These are phyloP conservation scores for Tridacna crocea DNA, from an alignment of 2,888 invertebrate genomes.

Conservation along the genomic window DNA sequence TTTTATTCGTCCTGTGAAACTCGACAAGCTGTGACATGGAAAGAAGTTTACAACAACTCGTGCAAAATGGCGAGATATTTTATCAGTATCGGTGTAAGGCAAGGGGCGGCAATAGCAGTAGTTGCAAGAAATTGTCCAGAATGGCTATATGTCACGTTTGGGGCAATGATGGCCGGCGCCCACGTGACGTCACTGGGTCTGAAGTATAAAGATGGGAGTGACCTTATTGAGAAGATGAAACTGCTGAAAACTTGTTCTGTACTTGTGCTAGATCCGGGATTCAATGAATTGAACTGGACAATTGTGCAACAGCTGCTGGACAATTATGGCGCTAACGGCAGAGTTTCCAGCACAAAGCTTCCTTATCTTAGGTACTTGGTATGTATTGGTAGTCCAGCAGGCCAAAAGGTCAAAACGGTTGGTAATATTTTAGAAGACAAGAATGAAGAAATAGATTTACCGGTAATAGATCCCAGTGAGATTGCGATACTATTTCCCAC, in stretches of 20 bases:
- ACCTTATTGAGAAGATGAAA: constrained; percentile 47
- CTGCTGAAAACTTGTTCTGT: constrained; percentile 26
- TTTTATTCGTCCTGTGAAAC: neutral
- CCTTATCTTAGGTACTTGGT: constrained; percentile 32
- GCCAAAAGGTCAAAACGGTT: neutral
- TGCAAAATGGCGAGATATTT: neutral
- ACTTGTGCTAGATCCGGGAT: constrained; percentile 41
- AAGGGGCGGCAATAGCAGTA: constrained; percentile 29
- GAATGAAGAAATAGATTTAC: neutral
- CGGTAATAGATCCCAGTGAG: constrained; percentile 12
- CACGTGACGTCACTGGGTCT: constrained; percentile 32
- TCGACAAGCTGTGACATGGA: constrained; percentile 14
- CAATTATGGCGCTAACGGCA: neutral
- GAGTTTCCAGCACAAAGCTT: constrained; percentile 17
- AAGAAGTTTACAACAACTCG: constrained; percentile 16
- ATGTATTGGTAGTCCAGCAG: neutral
- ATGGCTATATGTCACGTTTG: constrained; percentile 42
- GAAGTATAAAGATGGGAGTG: constrained; percentile 54
- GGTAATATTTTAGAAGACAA: neutral
- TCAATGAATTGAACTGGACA: constrained; percentile 24
- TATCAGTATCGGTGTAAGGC: constrained; percentile 22
- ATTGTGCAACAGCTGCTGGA: constrained; percentile 33
- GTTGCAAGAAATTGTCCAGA: constrained; percentile 44
- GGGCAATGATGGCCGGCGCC: constrained; percentile 36
- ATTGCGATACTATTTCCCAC: constrained; percentile 28